Conservation (phyloP, 2,888 invertebrate species). For the Endotricha flammealis region DNA sequence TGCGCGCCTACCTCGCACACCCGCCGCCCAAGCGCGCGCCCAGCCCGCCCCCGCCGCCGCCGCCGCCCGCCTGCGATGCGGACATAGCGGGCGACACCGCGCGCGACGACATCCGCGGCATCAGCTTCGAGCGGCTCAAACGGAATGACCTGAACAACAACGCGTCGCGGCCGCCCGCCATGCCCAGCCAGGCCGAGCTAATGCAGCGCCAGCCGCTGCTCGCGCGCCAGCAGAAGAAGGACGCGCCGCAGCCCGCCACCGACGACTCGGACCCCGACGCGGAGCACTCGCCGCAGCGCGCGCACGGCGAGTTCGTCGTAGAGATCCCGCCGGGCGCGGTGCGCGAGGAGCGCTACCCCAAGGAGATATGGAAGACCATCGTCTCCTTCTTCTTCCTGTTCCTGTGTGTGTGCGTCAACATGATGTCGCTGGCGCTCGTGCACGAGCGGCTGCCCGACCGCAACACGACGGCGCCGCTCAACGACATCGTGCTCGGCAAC, state of each 20-base stretch:
- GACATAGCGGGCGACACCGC: slow-evolving; percentile 64
- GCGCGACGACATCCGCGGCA: slow-evolving; percentile 65
- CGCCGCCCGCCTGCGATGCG: slow-evolving; percentile 50
- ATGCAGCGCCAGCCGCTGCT: slow-evolving; percentile 75
- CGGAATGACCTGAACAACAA: slow-evolving; percentile 76
- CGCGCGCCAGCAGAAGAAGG: slow-evolving; percentile 58
- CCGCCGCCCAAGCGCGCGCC: slow-evolving; percentile 39
- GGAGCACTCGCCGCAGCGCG: slow-evolving; percentile 59
- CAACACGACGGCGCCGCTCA: slow-evolving; percentile 84
- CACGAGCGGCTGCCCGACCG: slow-evolving; percentile 93
- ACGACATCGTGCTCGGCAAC: slow-evolving; percentile 89
- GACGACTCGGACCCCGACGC: slow-evolving; percentile 71
- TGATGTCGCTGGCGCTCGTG: slow-evolving; percentile 87
- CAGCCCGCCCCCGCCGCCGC: slow-evolving; percentile 24
- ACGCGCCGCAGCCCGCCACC: slow-evolving; percentile 56
- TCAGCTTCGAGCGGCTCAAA: slow-evolving; percentile 66
- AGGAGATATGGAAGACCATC: slow-evolving; percentile 90
- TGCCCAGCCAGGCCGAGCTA: slow-evolving; percentile 72
- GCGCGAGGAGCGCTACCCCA: slow-evolving; percentile 88
- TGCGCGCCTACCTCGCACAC: slow-evolving; percentile 64
- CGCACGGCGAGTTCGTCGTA: slow-evolving; percentile 63
- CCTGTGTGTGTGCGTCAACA: slow-evolving; percentile 68
- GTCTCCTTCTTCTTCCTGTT: slow-evolving; percentile 69
- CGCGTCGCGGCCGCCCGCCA: slow-evolving; percentile 48
- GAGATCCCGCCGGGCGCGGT: slow-evolving; percentile 80